Evolutionary conservation across 2,888 invertebrate species (phyloP), one percentile per base, ranked within the genome.

Genomic region (Conops quadrifasciatus): DNA sequence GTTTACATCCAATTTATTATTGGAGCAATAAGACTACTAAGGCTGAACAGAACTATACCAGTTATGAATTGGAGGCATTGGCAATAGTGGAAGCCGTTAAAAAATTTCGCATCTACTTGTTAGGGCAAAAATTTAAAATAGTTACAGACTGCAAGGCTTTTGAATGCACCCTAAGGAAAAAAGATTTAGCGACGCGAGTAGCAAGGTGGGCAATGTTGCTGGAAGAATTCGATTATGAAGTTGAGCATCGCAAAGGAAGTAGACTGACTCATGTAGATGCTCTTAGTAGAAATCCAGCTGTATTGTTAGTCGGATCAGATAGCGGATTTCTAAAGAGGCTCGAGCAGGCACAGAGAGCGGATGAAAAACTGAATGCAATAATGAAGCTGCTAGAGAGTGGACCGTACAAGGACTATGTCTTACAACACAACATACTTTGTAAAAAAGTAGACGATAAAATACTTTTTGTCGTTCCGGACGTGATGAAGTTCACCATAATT

Each of bases 41-140:
- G 0, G 24, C 51, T 15, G 74, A 75, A 66, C 56, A 73, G 53
- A 70, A 58, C 24, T 67, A 62, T 21, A 49, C 59, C 19, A 49
- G 49, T 11, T 67, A 67, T 7, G 59, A 59, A 47, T 26, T 67
- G 2, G 67, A 67, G 24, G 67, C 58, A 4, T 24, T 47, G 7
- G 56, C 59, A n/a, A 28, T 59, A 15, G 26, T 59, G 1, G 11
- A 45, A 45, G 58, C 67, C 16, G 0, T 59, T 2, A 68, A 68
- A 45, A 68, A 62, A 16, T 68, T 59, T 49, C 60, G 82, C 13
- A 75, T 80, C 0, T 84, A 82, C 71, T 56, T 83, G 5, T 53
- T 81, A 11, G 81, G 79, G 1, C 70, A 28, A 28, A 11, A 24
- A 28, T 65, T 65, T 15, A 65, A 49, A 49, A 49, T 49, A 45